These are phyloP conservation scores for Lota lota DNA, from an alignment of 2,113 vertebrate species.

Conservation along the genomic window DNA sequence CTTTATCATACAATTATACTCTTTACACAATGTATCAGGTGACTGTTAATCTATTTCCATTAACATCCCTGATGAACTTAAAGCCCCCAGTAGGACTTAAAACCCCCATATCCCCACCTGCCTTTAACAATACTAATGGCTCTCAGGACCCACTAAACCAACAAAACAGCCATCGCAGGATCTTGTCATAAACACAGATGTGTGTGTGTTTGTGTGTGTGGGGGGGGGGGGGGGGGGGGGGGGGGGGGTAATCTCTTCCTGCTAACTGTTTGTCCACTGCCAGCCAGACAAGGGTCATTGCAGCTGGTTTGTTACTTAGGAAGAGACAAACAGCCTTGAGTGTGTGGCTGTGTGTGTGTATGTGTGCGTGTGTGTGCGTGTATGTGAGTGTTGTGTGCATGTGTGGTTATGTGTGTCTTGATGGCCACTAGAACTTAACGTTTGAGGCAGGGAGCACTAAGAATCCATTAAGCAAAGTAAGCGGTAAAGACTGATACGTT, in stretches of 20 bases:
- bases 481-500: too few relatives aligned
- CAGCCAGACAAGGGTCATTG: slow-evolving; percentile 63
- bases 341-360: slow-evolving; percentile 29
- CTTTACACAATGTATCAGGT: not conserved
- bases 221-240: not conserved
- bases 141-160: slow-evolving; percentile 62
- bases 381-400: not conserved
- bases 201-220: not conserved
- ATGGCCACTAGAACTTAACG: too few relatives aligned
- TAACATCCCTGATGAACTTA: not conserved
- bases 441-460: too few relatives aligned
- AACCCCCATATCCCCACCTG: slow-evolving; percentile 3
- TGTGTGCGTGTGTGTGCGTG: slow-evolving; percentile 24
- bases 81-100: too few relatives aligned
- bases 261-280: slow-evolving; percentile 62
- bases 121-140: slow-evolving; percentile 51
- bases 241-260: slow-evolving; percentile 23
- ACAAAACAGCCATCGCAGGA: slow-evolving; percentile 54
- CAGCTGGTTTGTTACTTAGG: slow-evolving; percentile 64
- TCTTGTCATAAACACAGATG: slow-evolving; percentile 44
- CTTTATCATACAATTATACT: too few relatives aligned
- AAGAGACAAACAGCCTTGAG: slow-evolving; percentile 44
- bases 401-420: too few relatives aligned
- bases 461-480: too few relatives aligned
- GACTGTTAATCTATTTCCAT: not conserved